Base-by-base conservation (phyloP, 1,140 invertebrate species). In the Macrobrachium nipponense region DNA sequence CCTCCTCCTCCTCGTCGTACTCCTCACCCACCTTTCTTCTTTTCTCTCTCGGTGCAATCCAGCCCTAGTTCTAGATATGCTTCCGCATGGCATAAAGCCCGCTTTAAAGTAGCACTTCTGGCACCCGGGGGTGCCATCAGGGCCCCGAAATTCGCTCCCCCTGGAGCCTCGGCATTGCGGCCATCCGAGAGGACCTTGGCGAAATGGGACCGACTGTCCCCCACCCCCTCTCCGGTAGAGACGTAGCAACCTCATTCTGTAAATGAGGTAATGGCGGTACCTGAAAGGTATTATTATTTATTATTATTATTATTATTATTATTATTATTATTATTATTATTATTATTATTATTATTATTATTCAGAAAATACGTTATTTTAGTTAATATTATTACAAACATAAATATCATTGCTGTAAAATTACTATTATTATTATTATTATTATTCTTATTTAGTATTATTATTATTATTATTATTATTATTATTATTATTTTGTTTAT, bases 291-390 rank as follows among this genome's bases (percentile, higher is more conserved):
- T 27, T 44, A 5, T 36, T 36, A 44, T 75, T 18, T 75, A 44
- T 20, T 23, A 75, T 44, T 36, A 18, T 23, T 18, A 5, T 75
- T 75, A 36, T 27, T 75, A 5, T 44, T 18, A 36, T 27, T 44
- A 75, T 44, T 44, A 75, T 75, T 75, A 36, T 75, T 75, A 44
- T 75, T 36, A 75, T 68, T 68, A 20, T n/a, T n/a, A 20, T 68
- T 68, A 27, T 68, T 20, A 68, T 20, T 20, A 20, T 68, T 75
- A 75, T 36, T 36, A 75, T 18, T 27, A 36, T 23, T 43, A 27
- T 3, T 75, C 4, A 73, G n/a, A 27, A 73, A 73, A 14, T 73
- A 15, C 43, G 70, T 23, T 15, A n/a, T 73, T 73, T 73, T 73
- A 23, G 70, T 73, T 73, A 73, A n/a, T 23, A 27, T 27, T 36